These are phyloP conservation scores for Leptinotarsa peninsularis DNA, from an alignment of 2,888 invertebrate species.

Conservation along the genomic window DNA sequence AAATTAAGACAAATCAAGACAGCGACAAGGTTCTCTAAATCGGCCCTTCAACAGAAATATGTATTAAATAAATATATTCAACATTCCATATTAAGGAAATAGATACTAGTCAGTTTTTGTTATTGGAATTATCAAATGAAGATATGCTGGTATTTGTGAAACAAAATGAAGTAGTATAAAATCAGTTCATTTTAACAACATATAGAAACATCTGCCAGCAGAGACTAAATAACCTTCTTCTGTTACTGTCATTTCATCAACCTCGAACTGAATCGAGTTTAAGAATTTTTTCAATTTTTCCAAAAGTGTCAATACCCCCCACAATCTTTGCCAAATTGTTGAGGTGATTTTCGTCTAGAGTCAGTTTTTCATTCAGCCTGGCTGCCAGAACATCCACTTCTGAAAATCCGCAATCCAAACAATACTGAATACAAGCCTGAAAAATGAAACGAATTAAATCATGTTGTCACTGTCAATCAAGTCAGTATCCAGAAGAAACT, in stretches of 20 bases:
- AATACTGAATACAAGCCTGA: slow-evolving; percentile 71
- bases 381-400: slow-evolving; percentile 66
- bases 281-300: slow-evolving; percentile 16
- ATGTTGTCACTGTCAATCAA: background rate
- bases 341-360: slow-evolving; percentile 68
- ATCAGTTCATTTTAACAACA: background rate
- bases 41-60: no score
- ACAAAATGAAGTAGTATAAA: background rate
- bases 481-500: no score
- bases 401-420: slow-evolving; percentile 69
- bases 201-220: background rate
- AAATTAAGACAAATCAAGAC: no score
- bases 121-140: no score
- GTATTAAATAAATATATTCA: no score
- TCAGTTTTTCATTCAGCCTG: slow-evolving; percentile 61
- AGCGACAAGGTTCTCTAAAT: no score
- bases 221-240: background rate
- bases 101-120: no score
- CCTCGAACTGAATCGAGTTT: background rate
- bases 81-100: no score
- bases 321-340: slow-evolving; percentile 68
- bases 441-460: slow-evolving; percentile 52
- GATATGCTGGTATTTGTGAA: no score
- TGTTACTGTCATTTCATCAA: background rate
- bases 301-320: slow-evolving; percentile 55